These are phyloP conservation scores for Lepisosteus osseus DNA, from an alignment of 2,113 vertebrate genomes.

Conservation along the genomic window DNA sequence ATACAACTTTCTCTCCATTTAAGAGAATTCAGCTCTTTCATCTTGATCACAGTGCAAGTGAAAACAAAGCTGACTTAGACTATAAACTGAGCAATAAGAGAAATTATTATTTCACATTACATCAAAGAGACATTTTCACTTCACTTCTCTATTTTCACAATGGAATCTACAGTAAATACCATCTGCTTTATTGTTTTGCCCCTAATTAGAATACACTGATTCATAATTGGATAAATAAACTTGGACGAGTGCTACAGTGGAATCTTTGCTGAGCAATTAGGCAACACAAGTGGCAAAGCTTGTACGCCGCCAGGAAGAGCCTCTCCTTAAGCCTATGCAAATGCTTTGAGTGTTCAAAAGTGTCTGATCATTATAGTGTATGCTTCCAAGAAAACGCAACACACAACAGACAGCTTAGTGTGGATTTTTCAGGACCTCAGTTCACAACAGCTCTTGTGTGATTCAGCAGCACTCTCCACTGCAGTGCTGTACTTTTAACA, in stretches of 20 bases:
- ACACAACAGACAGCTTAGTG: constrained; percentile 59
- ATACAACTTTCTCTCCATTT: too few species aligned
- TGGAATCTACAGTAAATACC: too few species aligned
- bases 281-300: constrained; percentile 57
- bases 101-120: too few species aligned
- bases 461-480: constrained; percentile 35
- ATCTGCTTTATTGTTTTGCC: not conserved
- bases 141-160: too few species aligned
- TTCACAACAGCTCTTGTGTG: constrained; percentile 27
- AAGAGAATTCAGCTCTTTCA: too few species aligned
- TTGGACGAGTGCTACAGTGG: constrained; percentile 44
- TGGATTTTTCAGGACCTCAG: constrained; percentile 39
- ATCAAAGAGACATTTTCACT: too few species aligned
- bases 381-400: constrained; percentile 51
- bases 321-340: constrained; percentile 67
- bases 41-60: too few species aligned
- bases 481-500: constrained; percentile 53
- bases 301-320: constrained; percentile 58
- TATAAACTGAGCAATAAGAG: too few species aligned
- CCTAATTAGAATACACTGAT: not conserved
- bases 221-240: constrained; percentile 13
- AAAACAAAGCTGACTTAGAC: too few species aligned
- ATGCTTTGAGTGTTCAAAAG: constrained; percentile 38
- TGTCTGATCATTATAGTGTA: constrained; percentile 50
- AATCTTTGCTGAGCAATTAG: constrained; percentile 75